Evolutionary conservation across 1,140 invertebrate species (phyloP), one percentile per base, ranked within the genome.

Genomic region (Eubasilissa regina): DNA sequence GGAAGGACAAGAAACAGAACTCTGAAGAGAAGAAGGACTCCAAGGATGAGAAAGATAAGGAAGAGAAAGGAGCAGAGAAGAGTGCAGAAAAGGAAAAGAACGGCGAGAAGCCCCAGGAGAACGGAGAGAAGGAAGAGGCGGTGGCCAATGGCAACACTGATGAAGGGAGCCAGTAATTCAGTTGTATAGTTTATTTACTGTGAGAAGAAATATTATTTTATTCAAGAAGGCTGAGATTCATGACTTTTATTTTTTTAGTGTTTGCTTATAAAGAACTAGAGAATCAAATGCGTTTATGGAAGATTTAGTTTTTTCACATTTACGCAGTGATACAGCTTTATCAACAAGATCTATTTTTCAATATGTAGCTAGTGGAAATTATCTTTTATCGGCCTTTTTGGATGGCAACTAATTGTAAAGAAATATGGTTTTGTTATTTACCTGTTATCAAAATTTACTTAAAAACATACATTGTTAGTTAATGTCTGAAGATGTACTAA

Each of bases 1-100:
- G 93, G 78, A 91, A 92, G 83, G 92, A 94, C 80, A 93, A 94
- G 88, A 93, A 93, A 84, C 90, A 92, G 81, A 91, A 89, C 83
- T 92, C 93, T 78, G 92, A 93, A 81, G 92, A 93, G 60, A 93
- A 93, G 85, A 90, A 93, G 87, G 89, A 93, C 83, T 84, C 85
- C 17, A 92, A 93, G 81, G 92, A 94, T 43, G 90, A 92, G 75
- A 93, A 92, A 82, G 89, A 90, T 58, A 87, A 90, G 73, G 85
- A 92, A 82, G 89, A 91, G 74, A 90, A 92, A 48, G 91, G 92
- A 62, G 90, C 91, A 48, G 87, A 89, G 78, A 87, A 89, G 13
- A 86, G 85, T 7, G 87, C 89, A 64, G 89, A 91, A 43, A 91
- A 90, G 80, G 88, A 90, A 66, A 80, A 81, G 47, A 88, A 89